Evolutionary conservation across 2,888 invertebrate species (phyloP).

Genomic region (Aelia acuminata): DNA sequence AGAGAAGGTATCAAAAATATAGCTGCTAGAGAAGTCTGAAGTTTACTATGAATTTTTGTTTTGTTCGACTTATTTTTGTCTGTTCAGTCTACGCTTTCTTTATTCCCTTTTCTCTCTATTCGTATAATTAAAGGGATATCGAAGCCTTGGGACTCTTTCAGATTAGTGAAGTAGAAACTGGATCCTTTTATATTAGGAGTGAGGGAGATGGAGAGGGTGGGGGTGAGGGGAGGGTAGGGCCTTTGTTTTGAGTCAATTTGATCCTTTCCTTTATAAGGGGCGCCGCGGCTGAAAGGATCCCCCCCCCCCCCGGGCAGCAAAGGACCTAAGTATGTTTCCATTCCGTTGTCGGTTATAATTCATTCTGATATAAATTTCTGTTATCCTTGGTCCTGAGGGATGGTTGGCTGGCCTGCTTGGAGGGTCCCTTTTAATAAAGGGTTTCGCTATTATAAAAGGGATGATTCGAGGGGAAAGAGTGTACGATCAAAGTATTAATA

Average conservation of each 20-base stretch:
- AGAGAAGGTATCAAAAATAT: too few species aligned
- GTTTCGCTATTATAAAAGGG: constrained; percentile 47
- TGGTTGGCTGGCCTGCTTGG: neutral
- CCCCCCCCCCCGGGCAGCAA: too few species aligned
- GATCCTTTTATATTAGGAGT: constrained; percentile 14
- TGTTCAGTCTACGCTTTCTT: too few species aligned
- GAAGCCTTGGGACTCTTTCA: constrained; percentile 14
- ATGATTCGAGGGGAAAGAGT: neutral
- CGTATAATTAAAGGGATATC: constrained; percentile 7
- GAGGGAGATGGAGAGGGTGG: neutral
- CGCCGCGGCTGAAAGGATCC: neutral
- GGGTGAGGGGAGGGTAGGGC: neutral
- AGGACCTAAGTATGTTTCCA: constrained; percentile 34
- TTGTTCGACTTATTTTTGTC: too few species aligned
- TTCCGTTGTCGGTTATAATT: constrained; percentile 26
- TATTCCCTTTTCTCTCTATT: neutral
- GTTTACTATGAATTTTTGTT: too few species aligned
- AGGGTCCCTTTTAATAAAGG: constrained; percentile 51
- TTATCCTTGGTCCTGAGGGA: neutral
- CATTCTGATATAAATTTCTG: constrained; percentile 44
- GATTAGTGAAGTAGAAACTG: constrained; percentile 20
- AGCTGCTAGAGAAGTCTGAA: too few species aligned
- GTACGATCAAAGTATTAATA: constrained; percentile 56
- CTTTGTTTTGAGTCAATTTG: constrained; percentile 38
- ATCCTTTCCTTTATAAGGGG: neutral